Evolutionary conservation across 2,797 vertebrate genomes (phyloP).

Genomic region (Benthosema pterotum): DNA sequence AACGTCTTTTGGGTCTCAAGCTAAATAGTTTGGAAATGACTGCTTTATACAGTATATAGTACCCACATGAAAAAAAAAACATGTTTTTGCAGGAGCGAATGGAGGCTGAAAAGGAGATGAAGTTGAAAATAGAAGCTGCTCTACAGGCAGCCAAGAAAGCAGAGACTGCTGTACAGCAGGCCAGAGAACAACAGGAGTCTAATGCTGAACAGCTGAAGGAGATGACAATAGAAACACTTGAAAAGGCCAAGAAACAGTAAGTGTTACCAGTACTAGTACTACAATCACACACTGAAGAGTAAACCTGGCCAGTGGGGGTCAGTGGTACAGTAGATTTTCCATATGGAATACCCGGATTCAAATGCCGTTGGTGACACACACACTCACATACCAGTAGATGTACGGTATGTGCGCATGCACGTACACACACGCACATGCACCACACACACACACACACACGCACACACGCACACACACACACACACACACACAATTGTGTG

Average conservation of each 20-base stretch:
- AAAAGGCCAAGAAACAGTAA: slow-evolving; percentile 72
- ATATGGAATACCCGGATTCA: too few species aligned
- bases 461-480: background rate
- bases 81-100: slow-evolving; percentile 49
- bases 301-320: too few species aligned
- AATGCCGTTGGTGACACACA: too few species aligned
- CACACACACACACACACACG: background rate
- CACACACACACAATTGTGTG: background rate
- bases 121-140: slow-evolving; percentile 70
- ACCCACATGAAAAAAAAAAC: too few species aligned
- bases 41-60: too few species aligned
- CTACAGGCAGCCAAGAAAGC: slow-evolving; percentile 38
- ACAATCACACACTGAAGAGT: background rate
- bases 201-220: slow-evolving; percentile 63
- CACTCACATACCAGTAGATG: too few species aligned
- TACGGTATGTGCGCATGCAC: background rate
- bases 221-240: slow-evolving; percentile 54
- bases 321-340: too few species aligned
- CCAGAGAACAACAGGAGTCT: too few species aligned
- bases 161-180: slow-evolving; percentile 53
- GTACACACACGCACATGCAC: background rate
- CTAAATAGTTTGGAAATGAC: too few species aligned
- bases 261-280: slow-evolving; percentile 32
- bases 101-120: slow-evolving; percentile 74
- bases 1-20: too few species aligned